Percentiles rank a stretch among this genome's conserved stretches.
These are phyloP conservation scores for Apamea crenata DNA, from an alignment of 2,888 invertebrate genomes.

Conservation along the genomic window DNA sequence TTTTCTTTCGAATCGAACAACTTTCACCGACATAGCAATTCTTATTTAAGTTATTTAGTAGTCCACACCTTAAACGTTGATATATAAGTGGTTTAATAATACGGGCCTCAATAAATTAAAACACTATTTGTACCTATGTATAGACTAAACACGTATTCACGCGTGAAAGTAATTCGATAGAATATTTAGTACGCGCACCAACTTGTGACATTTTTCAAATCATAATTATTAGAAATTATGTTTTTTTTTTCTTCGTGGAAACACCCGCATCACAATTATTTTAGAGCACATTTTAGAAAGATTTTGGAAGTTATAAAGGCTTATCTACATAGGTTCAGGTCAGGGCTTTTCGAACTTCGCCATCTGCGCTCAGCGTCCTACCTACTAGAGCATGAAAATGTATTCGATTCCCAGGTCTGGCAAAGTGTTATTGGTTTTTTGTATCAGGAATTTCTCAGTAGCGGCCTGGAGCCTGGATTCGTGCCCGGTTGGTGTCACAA, in stretches of 20 bases:
- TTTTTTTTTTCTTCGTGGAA: constrained; percentile 48
- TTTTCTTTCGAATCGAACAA: neutral
- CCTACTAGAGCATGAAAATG: neutral
- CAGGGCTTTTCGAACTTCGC: neutral
- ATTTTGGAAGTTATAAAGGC: neutral
- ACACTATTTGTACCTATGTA: constrained; percentile 84
- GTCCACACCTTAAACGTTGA: neutral
- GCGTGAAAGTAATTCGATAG: constrained; percentile 53
- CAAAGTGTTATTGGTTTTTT: neutral
- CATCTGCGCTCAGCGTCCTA: no score
- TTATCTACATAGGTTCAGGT: neutral
- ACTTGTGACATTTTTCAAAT: constrained; percentile 51
- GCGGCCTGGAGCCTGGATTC: neutral
- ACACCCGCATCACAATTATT: constrained; percentile 42
- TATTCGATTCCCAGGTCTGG: neutral
- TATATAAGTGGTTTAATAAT: constrained; percentile 21
- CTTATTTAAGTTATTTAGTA: neutral
- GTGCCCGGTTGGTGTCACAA: neutral
- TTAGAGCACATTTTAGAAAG: neutral
- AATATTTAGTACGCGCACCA: constrained; percentile 43
- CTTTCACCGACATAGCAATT: neutral
- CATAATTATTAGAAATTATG: constrained; percentile 38
- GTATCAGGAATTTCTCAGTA: neutral
- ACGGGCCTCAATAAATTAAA: constrained; percentile 74
- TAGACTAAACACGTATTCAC: constrained; percentile 70